Conservation (phyloP, 2,113 vertebrate species). For the Oreochromis tanganicae region DNA sequence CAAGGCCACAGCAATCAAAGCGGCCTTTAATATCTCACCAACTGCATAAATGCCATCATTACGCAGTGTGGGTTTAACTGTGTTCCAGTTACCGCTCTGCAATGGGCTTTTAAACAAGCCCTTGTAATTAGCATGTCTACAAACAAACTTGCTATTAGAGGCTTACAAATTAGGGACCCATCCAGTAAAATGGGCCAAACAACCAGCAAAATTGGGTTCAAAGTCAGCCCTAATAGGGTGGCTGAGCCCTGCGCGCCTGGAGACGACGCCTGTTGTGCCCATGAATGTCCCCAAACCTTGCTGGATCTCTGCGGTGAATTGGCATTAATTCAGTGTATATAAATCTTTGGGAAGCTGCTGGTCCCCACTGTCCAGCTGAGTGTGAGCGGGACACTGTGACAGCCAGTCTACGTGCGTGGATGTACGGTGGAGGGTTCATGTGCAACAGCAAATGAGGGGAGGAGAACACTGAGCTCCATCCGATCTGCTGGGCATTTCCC, state of each 20-base stretch:
- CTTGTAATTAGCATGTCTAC: conserved; percentile 30
- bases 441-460: conserved; percentile 20
- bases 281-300: conserved; percentile 18
- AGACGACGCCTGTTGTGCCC: not conserved
- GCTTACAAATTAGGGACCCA: conserved; percentile 25
- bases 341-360: not conserved
- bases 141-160: conserved; percentile 37
- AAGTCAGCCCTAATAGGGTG: not conserved
- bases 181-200: conserved; percentile 29
- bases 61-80: conserved; percentile 9
- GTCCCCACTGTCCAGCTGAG: not conserved
- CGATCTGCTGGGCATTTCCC: conserved; percentile 51
- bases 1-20: not conserved
- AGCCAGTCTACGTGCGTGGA: not conserved
- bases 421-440: conserved; percentile 11
- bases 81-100: conserved; percentile 13
- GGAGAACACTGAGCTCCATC: conserved; percentile 16
- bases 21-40: conserved; percentile 19
- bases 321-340: not conserved
- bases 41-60: conserved; percentile 24
- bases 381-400: not conserved
- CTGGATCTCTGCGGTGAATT: not conserved
- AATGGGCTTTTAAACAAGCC: conserved; percentile 27
- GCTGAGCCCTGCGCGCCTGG: not conserved
- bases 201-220: conserved; percentile 5